Evolutionary conservation across 1,140 invertebrate genomes (phyloP).

Genomic region (Chrysoperla carnea): DNA sequence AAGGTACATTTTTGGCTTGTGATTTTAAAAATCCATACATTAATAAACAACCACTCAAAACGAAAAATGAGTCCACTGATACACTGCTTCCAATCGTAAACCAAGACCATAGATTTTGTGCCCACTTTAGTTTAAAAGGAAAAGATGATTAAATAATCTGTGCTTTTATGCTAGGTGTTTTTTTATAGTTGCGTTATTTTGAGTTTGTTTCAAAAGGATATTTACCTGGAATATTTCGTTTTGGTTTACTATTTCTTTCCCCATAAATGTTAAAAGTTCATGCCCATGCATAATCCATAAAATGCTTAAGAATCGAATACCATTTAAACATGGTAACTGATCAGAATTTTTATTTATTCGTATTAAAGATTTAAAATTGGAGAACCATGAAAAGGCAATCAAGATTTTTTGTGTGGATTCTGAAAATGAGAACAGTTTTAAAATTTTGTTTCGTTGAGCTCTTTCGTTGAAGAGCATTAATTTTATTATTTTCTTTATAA

Average conservation of each 20-base stretch:
- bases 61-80: conserved; percentile 33
- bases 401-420: conserved; percentile 11
- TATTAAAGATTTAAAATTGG: conserved; percentile 17
- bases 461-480: no score
- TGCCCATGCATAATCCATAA: conserved; percentile 48
- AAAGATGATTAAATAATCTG: background rate
- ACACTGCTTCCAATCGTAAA: conserved; percentile 20
- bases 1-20: conserved; percentile 19
- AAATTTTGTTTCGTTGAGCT: no score
- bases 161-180: no score
- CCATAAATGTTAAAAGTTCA: conserved; percentile 9
- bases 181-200: no score
- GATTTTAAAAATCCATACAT: conserved; percentile 30
- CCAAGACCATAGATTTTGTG: conserved; percentile 12
- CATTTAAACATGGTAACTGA: conserved; percentile 28
- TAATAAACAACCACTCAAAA: conserved; percentile 31
- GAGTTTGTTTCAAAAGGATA: no score
- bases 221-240: background rate
- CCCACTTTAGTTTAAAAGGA: conserved; percentile 12
- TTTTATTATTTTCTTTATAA: no score
- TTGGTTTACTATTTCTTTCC: conserved; percentile 1
- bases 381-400: conserved; percentile 19
- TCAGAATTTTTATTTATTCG: conserved; percentile 10
- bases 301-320: conserved; percentile 37
- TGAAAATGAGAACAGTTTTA: conserved; percentile 1